Base-by-base conservation (phyloP, 2,888 invertebrate species). In the Lissocephala sabroskyi region DNA sequence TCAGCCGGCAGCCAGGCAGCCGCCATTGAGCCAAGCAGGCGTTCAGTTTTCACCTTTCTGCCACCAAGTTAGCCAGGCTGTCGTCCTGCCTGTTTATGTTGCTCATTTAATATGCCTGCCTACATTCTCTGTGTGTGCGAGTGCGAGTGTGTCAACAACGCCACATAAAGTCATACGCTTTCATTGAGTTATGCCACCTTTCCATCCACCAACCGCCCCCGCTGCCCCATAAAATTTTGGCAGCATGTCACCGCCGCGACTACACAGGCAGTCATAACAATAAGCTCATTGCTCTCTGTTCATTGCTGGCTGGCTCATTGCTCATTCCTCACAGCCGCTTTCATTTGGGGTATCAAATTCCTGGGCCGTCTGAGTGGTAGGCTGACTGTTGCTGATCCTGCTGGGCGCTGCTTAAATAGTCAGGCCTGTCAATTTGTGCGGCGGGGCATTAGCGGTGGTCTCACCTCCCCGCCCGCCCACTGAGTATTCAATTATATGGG, bases 151-250 rank as follows among this genome's bases (percentile, higher is more conserved):
- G 48, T 42, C 68, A 61, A 67, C 66, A 68, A 77, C 66, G 57
- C 54, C 37, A n/a, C 19, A 19, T 19, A 37, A 19, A 37, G 37
- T 37, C 37, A 37, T 18, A 23, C 37, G 37, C 52, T 57, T 77
- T 75, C 66, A 70, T 70, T 70, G 78, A 77, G 78, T 78, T 77
- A 70, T 70, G 71, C 67, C 71, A 67, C 75, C 74, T 74, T 77
- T 70, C 56, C 52, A n/a, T n/a, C n/a, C n/a, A n/a, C n/a, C n/a
- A 13, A 54, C 75, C 56, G 46, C 35, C 45, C 39, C 52, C 45
- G 52, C 52, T 51, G 52, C 32, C 5, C 9, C 39, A n/a, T 23
- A 23, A 23, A 23, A 23, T 23, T 23, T 23, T 23, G 23, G 23
- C 23, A 23, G 23, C 7, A 23, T 5, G 23, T 23, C 23, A 26